Evolutionary conservation across 1,140 invertebrate species (phyloP).

Genomic region (Triops longicaudatus): DNA sequence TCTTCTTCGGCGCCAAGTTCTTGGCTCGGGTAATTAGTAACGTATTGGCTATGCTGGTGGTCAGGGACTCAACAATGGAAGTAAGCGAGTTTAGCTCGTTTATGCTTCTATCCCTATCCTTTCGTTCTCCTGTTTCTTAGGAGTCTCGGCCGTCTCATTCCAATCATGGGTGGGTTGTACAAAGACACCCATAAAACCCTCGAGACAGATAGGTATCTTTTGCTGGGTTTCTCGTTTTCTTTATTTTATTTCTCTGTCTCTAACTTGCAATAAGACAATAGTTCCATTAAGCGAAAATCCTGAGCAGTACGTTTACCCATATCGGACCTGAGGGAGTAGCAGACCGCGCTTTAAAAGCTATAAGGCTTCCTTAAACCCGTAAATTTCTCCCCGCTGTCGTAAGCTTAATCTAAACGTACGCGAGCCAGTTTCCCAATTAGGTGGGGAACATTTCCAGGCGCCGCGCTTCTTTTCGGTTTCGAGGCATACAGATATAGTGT

Average conservation of each 20-base stretch:
- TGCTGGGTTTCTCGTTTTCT: neutral
- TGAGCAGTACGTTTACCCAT: neutral
- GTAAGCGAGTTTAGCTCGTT: neutral
- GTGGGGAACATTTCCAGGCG: neutral
- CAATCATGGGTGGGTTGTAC: conserved; percentile 11
- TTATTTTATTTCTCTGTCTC: neutral
- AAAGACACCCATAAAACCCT: conserved; percentile 1
- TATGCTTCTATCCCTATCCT: neutral
- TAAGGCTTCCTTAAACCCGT: neutral
- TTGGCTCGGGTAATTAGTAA: neutral
- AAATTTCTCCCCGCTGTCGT: neutral
- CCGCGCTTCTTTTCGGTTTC: neutral
- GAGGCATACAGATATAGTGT: too few relatives aligned
- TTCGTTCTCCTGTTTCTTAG: too few relatives aligned
- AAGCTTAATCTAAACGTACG: conserved; percentile 1
- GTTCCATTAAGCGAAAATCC: neutral
- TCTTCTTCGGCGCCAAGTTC: neutral
- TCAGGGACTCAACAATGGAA: neutral
- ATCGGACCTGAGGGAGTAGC: neutral
- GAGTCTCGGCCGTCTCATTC: neutral
- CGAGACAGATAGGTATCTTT: neutral
- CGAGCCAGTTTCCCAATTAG: conserved; percentile 1
- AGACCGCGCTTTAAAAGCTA: neutral
- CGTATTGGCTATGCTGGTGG: neutral
- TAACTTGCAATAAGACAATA: conserved; percentile 1